Base-by-base conservation (phyloP, 2,797 vertebrate species). In the Gallirallus australis region DNA sequence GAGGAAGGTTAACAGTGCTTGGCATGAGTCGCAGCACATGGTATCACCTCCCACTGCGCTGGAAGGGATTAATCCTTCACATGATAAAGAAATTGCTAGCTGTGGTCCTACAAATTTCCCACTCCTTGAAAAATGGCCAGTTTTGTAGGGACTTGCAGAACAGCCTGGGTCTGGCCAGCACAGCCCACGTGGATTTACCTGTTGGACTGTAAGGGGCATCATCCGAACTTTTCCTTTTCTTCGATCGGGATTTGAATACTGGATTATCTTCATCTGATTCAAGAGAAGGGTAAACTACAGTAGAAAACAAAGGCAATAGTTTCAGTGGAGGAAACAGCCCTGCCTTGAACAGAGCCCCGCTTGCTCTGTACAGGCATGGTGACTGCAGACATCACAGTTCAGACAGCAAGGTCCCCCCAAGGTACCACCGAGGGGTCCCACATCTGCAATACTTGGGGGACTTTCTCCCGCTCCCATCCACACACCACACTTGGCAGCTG, bases 181-280 rank as follows among this genome's bases (percentile, higher is more conserved):
- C 20, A 35, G 66, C 70, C 5, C 56, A 24, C 6, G 25, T 5
- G 16, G 30, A 93, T 93, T 94, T 98, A 99, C 99, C 99, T 86
- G 99, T 99, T 1, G 99, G 99, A 91, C 99, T 99, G 97, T 99
- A 99, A 3, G 99, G 99, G 86, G 99, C 99, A 90, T 99, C 99
- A 6, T 99, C 99, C 1, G 98, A 99, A 96, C 98, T 99, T 99
- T 99, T 99, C 98, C 99, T 98, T 96, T 99, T 99, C 98, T 99
- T 99, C 35, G 99, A 99, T 94, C 99, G 98, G 24, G 99, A 99
- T 97, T 99, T 99, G 98, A 99, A 99, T 60, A 99, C 98, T 8
- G 99, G 99, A 97, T 99, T 99, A 97, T 99, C 99, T 97, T 99
- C 99, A 18, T 99, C 99, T 12, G 99, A 99, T 97, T 99, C 99